These are phyloP conservation scores for Agrypnus murinus DNA, from an alignment of 2,888 invertebrate species.

Conservation along the genomic window DNA sequence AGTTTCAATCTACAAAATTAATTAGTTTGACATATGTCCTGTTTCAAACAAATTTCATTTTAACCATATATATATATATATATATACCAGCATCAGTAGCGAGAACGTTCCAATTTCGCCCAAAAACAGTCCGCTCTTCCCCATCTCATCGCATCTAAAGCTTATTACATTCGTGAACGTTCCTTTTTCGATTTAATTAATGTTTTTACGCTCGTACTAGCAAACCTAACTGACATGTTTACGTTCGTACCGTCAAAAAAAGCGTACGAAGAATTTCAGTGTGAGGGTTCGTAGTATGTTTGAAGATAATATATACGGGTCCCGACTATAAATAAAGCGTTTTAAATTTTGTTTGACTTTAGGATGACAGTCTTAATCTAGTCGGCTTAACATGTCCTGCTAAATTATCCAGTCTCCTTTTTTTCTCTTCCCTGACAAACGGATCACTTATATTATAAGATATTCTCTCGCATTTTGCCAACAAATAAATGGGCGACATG, in stretches of 20 bases:
- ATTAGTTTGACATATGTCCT: too few species aligned
- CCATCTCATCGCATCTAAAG: conserved; percentile 15
- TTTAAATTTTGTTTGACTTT: conserved; percentile 48
- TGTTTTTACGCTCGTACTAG: conserved; percentile 19
- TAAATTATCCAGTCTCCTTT: conserved; percentile 15
- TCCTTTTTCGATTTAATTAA: conserved; percentile 36
- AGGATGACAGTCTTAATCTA: conserved; percentile 46
- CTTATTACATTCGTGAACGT: conserved; percentile 33
- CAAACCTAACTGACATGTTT: conserved; percentile 33
- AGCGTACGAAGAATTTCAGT: conserved; percentile 20
- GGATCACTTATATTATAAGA: conserved; percentile 3
- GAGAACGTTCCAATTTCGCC: conserved; percentile 28
- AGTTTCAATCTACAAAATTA: too few species aligned
- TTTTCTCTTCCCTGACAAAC: conserved; percentile 11
- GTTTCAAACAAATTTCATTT: too few species aligned
- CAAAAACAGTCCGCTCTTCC: conserved; percentile 22
- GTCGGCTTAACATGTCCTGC: conserved; percentile 32
- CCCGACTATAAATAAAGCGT: conserved; percentile 44
- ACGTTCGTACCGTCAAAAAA: conserved; percentile 25
- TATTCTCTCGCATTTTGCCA: conserved; percentile 27
- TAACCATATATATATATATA: too few species aligned
- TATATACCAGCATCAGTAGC: too few species aligned
- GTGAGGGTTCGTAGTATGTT: conserved; percentile 5
- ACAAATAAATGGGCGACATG: conserved; percentile 21
- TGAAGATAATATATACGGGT: conserved; percentile 23